phyloP scores from a whole-genome alignment of 2,113 vertebrate species.

The Rhinichthys klamathensis region DNA sequence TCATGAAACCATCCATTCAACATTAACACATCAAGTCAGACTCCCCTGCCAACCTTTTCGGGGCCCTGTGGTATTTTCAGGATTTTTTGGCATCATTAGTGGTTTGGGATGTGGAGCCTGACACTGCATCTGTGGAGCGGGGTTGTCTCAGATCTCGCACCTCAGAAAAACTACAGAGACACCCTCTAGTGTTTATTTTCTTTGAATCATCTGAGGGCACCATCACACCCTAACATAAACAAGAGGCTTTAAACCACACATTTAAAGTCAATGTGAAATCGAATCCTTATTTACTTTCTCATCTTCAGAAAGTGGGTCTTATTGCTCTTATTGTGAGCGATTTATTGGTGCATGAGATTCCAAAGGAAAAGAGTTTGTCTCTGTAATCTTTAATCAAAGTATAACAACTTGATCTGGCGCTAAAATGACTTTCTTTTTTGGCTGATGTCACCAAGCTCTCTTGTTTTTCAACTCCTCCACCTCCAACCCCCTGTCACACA shows the following conservation, averaged over 20 bases:
- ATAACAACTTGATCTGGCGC: background rate
- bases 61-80: constrained; percentile 28
- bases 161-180: constrained; percentile 14
- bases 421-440: constrained; percentile 11
- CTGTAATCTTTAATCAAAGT: constrained; percentile 12
- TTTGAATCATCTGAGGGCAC: constrained; percentile 5
- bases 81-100: constrained; percentile 28
- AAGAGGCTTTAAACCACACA: background rate
- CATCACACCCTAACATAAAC: background rate
- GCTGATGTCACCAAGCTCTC: background rate
- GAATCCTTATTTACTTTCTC: background rate
- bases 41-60: background rate
- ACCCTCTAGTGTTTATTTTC: constrained; percentile 16
- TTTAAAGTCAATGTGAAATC: background rate
- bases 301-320: background rate
- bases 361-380: background rate
- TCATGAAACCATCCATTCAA: background rate
- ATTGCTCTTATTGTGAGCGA: background rate
- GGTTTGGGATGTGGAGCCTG: constrained; percentile 42
- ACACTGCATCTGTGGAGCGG: constrained; percentile 2
- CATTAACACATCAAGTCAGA: background rate
- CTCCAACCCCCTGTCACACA: background rate
- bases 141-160: constrained; percentile 15
- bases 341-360: background rate
- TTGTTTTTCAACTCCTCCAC: constrained; percentile 14